Percentiles rank a stretch among this genome's conserved stretches.
phyloP scores from a whole-genome alignment of 2,888 invertebrate genomes.

The Sicus ferrugineus region DNA sequence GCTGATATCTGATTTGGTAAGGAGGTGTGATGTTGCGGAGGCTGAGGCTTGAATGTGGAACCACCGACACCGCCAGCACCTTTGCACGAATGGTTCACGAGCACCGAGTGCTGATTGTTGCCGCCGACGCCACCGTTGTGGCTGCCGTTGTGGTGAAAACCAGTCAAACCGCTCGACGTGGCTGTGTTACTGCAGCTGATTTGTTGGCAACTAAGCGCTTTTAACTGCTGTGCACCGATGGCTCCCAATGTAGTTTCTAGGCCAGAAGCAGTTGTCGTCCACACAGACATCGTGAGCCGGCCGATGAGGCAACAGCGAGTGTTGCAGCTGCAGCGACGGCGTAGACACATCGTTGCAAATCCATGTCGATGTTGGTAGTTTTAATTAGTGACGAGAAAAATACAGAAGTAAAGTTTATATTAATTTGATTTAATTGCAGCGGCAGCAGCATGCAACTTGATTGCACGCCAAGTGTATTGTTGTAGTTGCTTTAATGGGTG shows the following conservation, averaged over 20 bases:
- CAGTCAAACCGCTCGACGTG: slow-evolving; percentile 1
- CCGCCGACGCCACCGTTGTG: slow-evolving; percentile 1
- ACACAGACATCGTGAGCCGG: slow-evolving; percentile 69
- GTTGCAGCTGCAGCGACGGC: slow-evolving; percentile 29
- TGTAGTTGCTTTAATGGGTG: not conserved
- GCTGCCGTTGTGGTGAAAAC: slow-evolving; percentile 29
- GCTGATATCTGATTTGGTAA: slow-evolving; percentile 35
- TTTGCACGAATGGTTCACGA: too few relatives aligned
- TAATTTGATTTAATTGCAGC: slow-evolving; percentile 16
- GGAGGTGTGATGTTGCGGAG: slow-evolving; percentile 19
- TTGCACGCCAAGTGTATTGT: slow-evolving; percentile 7
- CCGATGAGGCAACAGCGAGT: slow-evolving; percentile 22
- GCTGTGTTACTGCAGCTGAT: slow-evolving; percentile 34
- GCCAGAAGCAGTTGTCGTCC: slow-evolving; percentile 74
- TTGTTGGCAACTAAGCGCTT: slow-evolving; percentile 41
- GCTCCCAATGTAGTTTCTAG: slow-evolving; percentile 57
- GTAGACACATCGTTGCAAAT: not conserved
- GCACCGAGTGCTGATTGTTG: slow-evolving; percentile 32
- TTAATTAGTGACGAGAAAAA: slow-evolving; percentile 15
- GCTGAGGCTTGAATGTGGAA: slow-evolving; percentile 32
- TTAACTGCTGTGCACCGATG: slow-evolving; percentile 35
- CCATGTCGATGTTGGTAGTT: slow-evolving; percentile 16
- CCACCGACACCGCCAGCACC: slow-evolving; percentile 36
- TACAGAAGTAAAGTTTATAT: slow-evolving; percentile 2
- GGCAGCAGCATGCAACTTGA: not conserved